Conservation (phyloP, 2,797 vertebrate genomes). For the Pseudocheirus occidentalis region DNA sequence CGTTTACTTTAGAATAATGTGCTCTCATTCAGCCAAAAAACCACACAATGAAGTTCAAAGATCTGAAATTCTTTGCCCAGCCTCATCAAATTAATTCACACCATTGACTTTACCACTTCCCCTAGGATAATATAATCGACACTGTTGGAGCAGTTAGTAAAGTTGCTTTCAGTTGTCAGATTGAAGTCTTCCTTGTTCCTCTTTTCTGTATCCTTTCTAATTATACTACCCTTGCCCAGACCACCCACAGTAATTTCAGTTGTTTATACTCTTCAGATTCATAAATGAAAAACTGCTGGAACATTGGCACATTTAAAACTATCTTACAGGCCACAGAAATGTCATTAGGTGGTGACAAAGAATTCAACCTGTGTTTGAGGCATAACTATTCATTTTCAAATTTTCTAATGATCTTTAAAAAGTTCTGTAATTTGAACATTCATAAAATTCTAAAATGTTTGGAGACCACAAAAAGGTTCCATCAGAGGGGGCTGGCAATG, state of each 20-base stretch:
- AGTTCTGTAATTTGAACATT: background rate
- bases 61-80: slow-evolving; percentile 29
- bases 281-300: slow-evolving; percentile 50
- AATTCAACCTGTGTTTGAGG: slow-evolving; percentile 39
- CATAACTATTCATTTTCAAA: slow-evolving; percentile 6
- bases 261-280: slow-evolving; percentile 61
- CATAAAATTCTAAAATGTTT: slow-evolving; percentile 28
- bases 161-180: slow-evolving; percentile 27
- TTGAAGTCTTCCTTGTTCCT: slow-evolving; percentile 1
- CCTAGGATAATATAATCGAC: slow-evolving; percentile 1
- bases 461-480: background rate
- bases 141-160: slow-evolving; percentile 36
- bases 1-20: slow-evolving; percentile 24
- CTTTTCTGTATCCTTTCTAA: slow-evolving; percentile 47
- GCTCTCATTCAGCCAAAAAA: slow-evolving; percentile 32
- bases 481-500: background rate
- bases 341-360: background rate
- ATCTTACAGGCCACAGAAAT: background rate
- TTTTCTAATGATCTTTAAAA: slow-evolving; percentile 40
- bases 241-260: slow-evolving; percentile 56
- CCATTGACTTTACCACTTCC: slow-evolving; percentile 5
- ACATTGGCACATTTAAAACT: slow-evolving; percentile 44
- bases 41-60: slow-evolving; percentile 1
- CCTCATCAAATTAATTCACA: slow-evolving; percentile 44
- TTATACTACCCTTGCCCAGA: slow-evolving; percentile 29